These are phyloP conservation scores for Orthosia cruda DNA, from an alignment of 2,888 invertebrate species.

Conservation along the genomic window DNA sequence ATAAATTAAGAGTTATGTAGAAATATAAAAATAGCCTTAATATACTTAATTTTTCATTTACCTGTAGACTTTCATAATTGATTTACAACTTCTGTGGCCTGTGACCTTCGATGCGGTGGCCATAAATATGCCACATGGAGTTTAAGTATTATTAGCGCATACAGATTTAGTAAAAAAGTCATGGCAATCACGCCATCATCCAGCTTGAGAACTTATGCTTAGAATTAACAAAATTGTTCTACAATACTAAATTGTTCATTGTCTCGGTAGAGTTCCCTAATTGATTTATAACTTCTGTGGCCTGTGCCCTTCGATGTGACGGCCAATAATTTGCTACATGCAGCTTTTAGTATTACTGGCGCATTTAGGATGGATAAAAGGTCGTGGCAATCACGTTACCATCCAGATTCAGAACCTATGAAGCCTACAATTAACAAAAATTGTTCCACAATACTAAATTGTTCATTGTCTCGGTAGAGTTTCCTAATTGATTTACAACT, in stretches of 20 bases:
- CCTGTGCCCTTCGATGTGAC: conserved; percentile 40
- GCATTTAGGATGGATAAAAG: conserved; percentile 54
- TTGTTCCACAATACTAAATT: background rate
- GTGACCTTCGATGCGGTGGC: conserved; percentile 47
- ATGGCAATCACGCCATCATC: too few relatives aligned
- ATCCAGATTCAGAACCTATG: background rate
- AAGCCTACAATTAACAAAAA: background rate
- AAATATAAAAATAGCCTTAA: too few relatives aligned
- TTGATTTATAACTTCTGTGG: conserved; percentile 41
- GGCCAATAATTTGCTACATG: conserved; percentile 60
- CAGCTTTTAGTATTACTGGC: conserved; percentile 59
- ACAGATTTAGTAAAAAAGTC: conserved; percentile 41
- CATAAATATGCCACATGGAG: conserved; percentile 58
- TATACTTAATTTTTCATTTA: background rate
- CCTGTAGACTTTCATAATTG: conserved; percentile 12
- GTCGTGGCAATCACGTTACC: background rate
- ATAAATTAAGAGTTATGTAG: too few relatives aligned
- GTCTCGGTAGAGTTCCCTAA: conserved; percentile 26
- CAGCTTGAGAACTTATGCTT: background rate
- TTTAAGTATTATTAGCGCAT: conserved; percentile 60
- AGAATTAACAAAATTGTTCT: background rate
- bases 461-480: conserved; percentile 1
- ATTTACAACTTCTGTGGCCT: conserved; percentile 28
- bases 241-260: background rate
- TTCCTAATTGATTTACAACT: conserved; percentile 46